Conservation (phyloP, 2,797 vertebrate species). For the Oreochromis mossambicus region DNA sequence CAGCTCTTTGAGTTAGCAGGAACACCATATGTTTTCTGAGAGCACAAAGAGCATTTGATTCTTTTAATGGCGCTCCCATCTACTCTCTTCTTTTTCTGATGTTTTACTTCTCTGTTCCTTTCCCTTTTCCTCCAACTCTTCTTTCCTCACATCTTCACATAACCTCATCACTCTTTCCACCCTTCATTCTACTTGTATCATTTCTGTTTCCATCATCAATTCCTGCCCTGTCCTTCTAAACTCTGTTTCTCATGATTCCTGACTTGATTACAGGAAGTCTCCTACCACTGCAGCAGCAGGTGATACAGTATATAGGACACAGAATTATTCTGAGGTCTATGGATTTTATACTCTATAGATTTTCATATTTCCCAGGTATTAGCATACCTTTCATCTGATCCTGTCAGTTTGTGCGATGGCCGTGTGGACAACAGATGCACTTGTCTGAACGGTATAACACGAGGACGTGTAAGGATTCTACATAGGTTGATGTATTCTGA, state of each 20-base stretch:
- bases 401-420: conserved; percentile 9
- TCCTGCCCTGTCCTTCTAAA: neutral
- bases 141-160: neutral
- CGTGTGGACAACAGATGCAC: conserved; percentile 19
- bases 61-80: conserved; percentile 14
- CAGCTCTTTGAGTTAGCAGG: conserved; percentile 55
- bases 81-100: neutral
- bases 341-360: neutral
- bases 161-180: neutral
- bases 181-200: neutral
- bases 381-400: neutral
- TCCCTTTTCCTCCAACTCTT: neutral
- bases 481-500: conserved; percentile 27
- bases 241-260: neutral
- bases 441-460: conserved; percentile 28
- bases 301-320: neutral
- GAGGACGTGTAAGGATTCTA: neutral
- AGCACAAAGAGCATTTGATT: conserved; percentile 53
- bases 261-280: neutral
- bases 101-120: neutral
- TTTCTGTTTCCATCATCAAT: neutral
- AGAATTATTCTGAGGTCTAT: neutral
- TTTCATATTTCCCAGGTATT: neutral
- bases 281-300: neutral
- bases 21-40: conserved; percentile 56